Evolutionary conservation across 2,888 invertebrate species (phyloP), one percentile per base, ranked within the genome.

Genomic region (Bembecia ichneumoniformis): DNA sequence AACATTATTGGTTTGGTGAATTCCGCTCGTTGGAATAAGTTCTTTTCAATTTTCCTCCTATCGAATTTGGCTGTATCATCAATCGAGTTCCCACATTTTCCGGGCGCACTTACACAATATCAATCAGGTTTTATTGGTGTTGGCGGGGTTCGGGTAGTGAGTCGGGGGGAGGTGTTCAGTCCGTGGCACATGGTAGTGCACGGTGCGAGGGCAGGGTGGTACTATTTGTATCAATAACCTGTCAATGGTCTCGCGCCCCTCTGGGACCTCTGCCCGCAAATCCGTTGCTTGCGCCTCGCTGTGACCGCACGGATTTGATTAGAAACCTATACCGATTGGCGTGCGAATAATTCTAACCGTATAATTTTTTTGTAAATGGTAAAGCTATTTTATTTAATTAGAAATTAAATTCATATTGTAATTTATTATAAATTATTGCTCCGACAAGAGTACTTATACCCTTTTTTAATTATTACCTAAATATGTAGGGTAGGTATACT

Each of bases 141-240:
- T 82, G 80, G 79, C 76, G 79, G 81, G 79, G 76, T 55, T 48
- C 67, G 66, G 61, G 57, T 60, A 65, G 65, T 66, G 64, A 56
- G 53, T 54, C 48, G 57, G 64, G 64, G 74, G 63, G 59, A 56
- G 54, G 64, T 57, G 70, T 70, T 58, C 61, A n/a, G n/a, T n/a
- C n/a, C n/a, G n/a, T n/a, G n/a, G 28, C 28, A 28, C 28, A 28
- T 28, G 28, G 28, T 28, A 28, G 9, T 28, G 28, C 28, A 28
- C 28, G 28, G 28, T 28, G 28, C 28, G 28, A 28, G 28, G 28
- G 28, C 28, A 58, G 62, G 68, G 75, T 73, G 67, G 63, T 79
- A 78, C 82, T 81, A 86, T 87, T 87, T 84, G 87, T 86, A 86
- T 87, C 87, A 86, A 84, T 87, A 87, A 87, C 87, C 86, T 87